A percentile compares a stretch with the other conserved stretches of the same genome.
These are phyloP conservation scores for Rhegmatorhina hoffmannsi DNA, from an alignment of 2,113 vertebrate genomes.

Conservation along the genomic window DNA sequence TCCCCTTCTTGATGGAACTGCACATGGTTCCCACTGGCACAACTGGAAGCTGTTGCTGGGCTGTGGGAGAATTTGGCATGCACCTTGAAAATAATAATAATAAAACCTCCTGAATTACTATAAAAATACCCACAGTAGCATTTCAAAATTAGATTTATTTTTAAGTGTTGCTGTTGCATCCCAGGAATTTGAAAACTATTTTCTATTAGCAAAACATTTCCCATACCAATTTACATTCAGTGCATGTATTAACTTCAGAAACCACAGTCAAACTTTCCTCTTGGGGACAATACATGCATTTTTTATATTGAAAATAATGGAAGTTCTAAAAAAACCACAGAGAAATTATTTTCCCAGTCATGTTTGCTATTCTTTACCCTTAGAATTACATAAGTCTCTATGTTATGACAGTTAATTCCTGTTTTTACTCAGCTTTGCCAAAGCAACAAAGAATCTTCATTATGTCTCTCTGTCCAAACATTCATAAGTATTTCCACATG, in stretches of 20 bases:
- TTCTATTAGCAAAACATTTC: conserved; percentile 60
- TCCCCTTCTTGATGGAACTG: not conserved
- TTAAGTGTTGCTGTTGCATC: conserved; percentile 41
- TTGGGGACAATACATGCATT: conserved; percentile 35
- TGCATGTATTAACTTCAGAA: conserved; percentile 28
- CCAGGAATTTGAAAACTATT: conserved; percentile 39
- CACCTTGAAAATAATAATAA: conserved; percentile 11
- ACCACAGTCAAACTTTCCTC: conserved; percentile 49
- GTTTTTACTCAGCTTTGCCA: conserved; percentile 60
- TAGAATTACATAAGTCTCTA: conserved; percentile 63
- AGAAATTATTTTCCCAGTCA: conserved; percentile 68
- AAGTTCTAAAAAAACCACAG: conserved; percentile 49
- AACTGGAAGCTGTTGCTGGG: not conserved
- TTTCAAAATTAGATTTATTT: conserved; percentile 57
- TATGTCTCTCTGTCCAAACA: conserved; percentile 19
- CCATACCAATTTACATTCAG: conserved; percentile 56
- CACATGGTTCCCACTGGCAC: not conserved
- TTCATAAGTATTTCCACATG: conserved; percentile 41
- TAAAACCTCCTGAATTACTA: not conserved
- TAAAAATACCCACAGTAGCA: conserved; percentile 46
- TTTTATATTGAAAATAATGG: conserved; percentile 63
- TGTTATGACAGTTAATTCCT: conserved; percentile 68
- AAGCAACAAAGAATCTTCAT: conserved; percentile 45
- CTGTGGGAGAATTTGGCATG: not conserved
- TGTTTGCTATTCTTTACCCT: conserved; percentile 60